Evolutionary conservation across 37 sponge, comb jelly and placozoan genomes (phyloP).

Genomic region (Petrosia ficiformis): DNA sequence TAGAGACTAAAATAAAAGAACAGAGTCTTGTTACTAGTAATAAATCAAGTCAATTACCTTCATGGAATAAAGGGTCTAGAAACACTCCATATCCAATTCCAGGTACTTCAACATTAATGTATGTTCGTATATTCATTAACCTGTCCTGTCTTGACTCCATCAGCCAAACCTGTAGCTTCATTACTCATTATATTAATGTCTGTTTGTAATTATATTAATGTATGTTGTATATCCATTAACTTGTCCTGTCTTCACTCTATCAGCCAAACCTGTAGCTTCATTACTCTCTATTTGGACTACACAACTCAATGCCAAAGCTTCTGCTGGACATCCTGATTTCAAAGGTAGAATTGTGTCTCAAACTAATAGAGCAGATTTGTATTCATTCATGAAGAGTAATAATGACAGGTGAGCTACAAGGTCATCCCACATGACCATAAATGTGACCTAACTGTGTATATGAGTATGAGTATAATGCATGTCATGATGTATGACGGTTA

Average conservation of each 20-base stretch:
- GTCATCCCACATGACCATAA: too few species aligned
- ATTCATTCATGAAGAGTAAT: slow-evolving; percentile 17
- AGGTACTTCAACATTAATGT: too few species aligned
- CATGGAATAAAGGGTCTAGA: too few species aligned
- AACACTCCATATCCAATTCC: not conserved
- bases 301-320: slow-evolving; percentile 34
- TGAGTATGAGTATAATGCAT: too few species aligned
- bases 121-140: too few species aligned
- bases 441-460: too few species aligned
- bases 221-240: not conserved
- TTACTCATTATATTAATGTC: not conserved
- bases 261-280: slow-evolving; percentile 36
- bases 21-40: too few species aligned
- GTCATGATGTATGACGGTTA: too few species aligned
- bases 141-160: too few species aligned
- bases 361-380: slow-evolving; percentile 59
- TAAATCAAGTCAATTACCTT: too few species aligned
- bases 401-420: slow-evolving; percentile 5
- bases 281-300: slow-evolving; percentile 66
- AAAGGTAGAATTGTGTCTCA: slow-evolving; percentile 45
- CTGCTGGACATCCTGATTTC: slow-evolving; percentile 56
- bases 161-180: slow-evolving; percentile 36
- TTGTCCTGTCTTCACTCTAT: too few species aligned
- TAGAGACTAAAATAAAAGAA: too few species aligned
- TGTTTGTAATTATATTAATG: not conserved